Evolutionary conservation across 2,888 invertebrate species (phyloP).

Genomic region (Marasmarcha lunaedactyla): DNA sequence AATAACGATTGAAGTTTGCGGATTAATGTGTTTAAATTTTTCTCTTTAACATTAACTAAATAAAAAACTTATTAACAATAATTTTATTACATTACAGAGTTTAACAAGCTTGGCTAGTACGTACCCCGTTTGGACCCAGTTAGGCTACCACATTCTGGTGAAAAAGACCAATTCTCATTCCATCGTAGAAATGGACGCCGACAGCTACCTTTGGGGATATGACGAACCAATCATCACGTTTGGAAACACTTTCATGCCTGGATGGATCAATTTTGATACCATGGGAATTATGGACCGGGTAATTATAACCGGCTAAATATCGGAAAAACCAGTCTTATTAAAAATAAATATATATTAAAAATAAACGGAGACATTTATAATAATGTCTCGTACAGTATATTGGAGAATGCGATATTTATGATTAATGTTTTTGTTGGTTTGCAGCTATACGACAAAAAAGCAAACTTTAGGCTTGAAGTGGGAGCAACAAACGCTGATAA

Average conservation of each 20-base stretch:
- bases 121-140: constrained; percentile 65
- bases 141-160: constrained; percentile 72
- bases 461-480: constrained; percentile 22
- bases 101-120: constrained; percentile 64
- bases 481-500: constrained; percentile 26
- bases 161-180: constrained; percentile 69
- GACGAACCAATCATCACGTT: constrained; percentile 78
- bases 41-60: no score
- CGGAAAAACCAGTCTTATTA: no score
- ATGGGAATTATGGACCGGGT: constrained; percentile 86
- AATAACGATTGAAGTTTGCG: no score
- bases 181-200: constrained; percentile 73
- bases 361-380: no score
- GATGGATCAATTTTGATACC: constrained; percentile 76
- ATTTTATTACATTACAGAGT: constrained; percentile 45
- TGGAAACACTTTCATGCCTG: constrained; percentile 77
- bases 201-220: constrained; percentile 87
- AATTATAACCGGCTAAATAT: no score
- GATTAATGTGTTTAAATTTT: no score
- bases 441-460: constrained; percentile 36
- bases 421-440: constrained; percentile 12
- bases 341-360: no score
- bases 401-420: no score
- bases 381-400: no score
- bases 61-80: no score